Base-by-base conservation (phyloP, 1,140 invertebrate species). In the Tenebrio molitor region DNA sequence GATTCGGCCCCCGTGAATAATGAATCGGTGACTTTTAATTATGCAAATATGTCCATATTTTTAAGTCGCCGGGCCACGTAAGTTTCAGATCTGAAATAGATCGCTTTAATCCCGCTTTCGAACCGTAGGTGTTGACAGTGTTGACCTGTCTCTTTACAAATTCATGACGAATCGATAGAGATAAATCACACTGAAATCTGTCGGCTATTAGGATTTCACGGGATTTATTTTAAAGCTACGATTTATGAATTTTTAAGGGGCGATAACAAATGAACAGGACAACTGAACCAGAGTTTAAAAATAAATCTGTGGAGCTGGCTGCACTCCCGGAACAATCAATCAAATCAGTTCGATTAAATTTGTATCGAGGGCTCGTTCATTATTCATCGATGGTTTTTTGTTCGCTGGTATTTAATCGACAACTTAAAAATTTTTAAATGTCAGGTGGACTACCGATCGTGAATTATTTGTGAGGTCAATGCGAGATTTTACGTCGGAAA, bases 101-200 rank as follows among this genome's bases (percentile, higher is more conserved):
- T n/a, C 8, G 25, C 44, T 21, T 10, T 5, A 23, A 19, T 50
- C 19, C 12, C 17, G 15, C 3, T 58, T 58, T 7, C 2, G n/a
- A 12, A 7, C 12, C 29, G 23, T 29, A 58, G 50, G 50, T 58
- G 50, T 58, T 23, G 50, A 58, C 50, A 25, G 23, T 25, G 21
- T 14, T 58, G 50, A 58, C 50, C 50, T 58, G 10, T 6, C 50
- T 25, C 50, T 15, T 58, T 29, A 58, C 29, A 25, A 58, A 58
- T 58, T 58, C 21, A 58, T 58, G n/a, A 12, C 50, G 0, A 58
- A 58, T 58, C 50, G 12, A 58, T 58, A 58, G 15, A 58, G 2
- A 25, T 58, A 58, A 58, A 58, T 58, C 50, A 58, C 50, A 34
- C n/a, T 16, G 50, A 58, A 58, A 58, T 58, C 50, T 58, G 21